Evolutionary conservation across 2,113 vertebrate genomes (phyloP), one percentile per base, ranked within the genome.

Genomic region (Egretta garzetta): DNA sequence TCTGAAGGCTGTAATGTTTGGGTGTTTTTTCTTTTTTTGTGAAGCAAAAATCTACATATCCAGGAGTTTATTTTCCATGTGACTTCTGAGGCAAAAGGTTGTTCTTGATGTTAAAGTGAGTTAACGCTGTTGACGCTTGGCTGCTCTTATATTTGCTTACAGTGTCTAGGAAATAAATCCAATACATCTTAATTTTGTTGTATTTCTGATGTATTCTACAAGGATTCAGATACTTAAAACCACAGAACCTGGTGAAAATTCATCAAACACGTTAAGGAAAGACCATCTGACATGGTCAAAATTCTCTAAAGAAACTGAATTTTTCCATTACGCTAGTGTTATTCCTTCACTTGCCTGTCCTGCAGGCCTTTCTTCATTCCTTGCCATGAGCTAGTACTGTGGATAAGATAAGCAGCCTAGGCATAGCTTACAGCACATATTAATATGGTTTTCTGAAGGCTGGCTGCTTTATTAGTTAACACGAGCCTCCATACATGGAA

Each of bases 401-500:
- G 59, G n/a, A 14, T 80, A 28, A 59, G 21, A 26, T 47, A 41
- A 56, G 35, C 22, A 58, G 45, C 55, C 9, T 60, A 33, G 39
- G 15, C 50, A 49, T 53, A 53, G 33, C 14, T 71, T 49, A 37
- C 0, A 3, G 33, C 52, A 58, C 10, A 0, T 12, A 6, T 52
- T 63, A 17, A 45, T 58, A 37, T n/a, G n/a, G 17, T 37, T 83
- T 92, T 59, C 39, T 86, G 53, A 30, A 50, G 43, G 7, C 6
- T 64, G 11, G 1, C 18, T 37, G 45, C 30, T 37, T 18, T 39
- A 4, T 68, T 56, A 43, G 14, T 63, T 68, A n/a, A 32, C 35
- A 12, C 0, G 0, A 30, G 10, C 20, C 9, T 70, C 59, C 0
- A 0, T 39, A 6, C 7, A 0, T 59, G 52, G 39, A 55, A 14